Evolutionary conservation across 1,140 invertebrate species (phyloP), one percentile per base, ranked within the genome.

Genomic region (Apis laboriosa): DNA sequence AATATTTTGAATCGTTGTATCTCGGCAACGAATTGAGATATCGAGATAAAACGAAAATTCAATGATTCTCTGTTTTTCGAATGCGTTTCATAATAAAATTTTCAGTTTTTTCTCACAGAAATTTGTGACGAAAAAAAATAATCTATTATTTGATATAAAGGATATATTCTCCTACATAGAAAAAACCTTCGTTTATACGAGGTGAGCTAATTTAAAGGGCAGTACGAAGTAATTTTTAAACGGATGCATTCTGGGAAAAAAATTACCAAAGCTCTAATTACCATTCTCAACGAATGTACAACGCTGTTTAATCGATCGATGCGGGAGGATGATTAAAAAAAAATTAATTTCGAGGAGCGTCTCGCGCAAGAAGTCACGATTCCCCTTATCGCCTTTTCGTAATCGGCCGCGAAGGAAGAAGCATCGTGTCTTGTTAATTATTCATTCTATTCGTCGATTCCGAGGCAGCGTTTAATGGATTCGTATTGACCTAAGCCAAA

Each of bases 401-500:
- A n/a, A 71, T 28, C 51, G 51, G 28, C n/a, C 51, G 17, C 21
- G 67, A 15, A 9, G n/a, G n/a, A 51, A 19, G 51, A 49, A 49
- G 9, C 13, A 4, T 2, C 28, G 64, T 56, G 64, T 19, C 49
- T 49, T 34, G 21, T 74, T 55, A 66, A 79, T 79, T 79, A 60
- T 67, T 15, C 49, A 17, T 19, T 5, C 24, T 24, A 49, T 2
- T 34, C 28, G 60, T 34, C 28, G 60, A 53, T 55, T 19, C 13
- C 34, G 34, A 9, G n/a, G 28, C 8, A 13, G 19, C 28, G 67
- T 56, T 82, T 77, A 82, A 67, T 86, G 56, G 71, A 75, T 78
- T 78, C 72, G 56, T 63, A 86, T 86, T 79, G 64, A 55, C 28
- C n/a, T 8, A 21, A 61, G 66, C 58, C 34, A 43, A 28, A 51